phyloP scores from a whole-genome alignment of 2,113 vertebrate genomes.

The Forbesichthys agassizii region DNA sequence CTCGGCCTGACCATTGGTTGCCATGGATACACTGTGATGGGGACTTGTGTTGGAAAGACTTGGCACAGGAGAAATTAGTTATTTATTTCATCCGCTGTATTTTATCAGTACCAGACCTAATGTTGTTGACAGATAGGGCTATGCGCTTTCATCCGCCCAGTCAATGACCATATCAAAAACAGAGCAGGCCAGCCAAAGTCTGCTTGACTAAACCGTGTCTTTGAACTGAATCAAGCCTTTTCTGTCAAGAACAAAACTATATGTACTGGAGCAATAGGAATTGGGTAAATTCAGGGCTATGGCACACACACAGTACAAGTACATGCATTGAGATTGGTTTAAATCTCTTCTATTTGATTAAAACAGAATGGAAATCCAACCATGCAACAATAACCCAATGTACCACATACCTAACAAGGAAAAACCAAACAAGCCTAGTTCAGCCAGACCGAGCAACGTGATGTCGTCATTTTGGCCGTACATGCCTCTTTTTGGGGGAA shows the following conservation, averaged over 20 bases:
- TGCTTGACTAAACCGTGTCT: neutral
- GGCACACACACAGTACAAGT: neutral
- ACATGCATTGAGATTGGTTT: neutral
- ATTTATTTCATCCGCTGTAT: constrained; percentile 7
- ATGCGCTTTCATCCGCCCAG: constrained; percentile 1
- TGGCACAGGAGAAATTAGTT: constrained; percentile 38
- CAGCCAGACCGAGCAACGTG: too few relatives aligned
- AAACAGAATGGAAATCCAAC: neutral
- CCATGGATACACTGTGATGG: constrained; percentile 60
- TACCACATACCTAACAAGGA: too few relatives aligned
- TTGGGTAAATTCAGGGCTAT: too few relatives aligned
- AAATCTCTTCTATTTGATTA: neutral
- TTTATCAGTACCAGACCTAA: constrained; percentile 6
- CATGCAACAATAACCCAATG: constrained; percentile 7
- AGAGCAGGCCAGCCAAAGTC: neutral
- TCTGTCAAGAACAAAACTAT: constrained; percentile 7
- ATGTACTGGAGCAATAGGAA: neutral
- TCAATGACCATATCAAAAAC: constrained; percentile 14
- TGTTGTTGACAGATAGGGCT: constrained; percentile 5
- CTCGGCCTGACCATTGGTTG: constrained; percentile 57
- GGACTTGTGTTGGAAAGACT: constrained; percentile 30
- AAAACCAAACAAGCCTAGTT: too few relatives aligned
- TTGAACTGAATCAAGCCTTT: neutral
- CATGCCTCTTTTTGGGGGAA: too few relatives aligned
- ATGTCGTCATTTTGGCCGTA: too few relatives aligned